Percentiles rank a stretch among this genome's conserved stretches.
Evolutionary conservation across 2,888 invertebrate species (phyloP).

Genomic region (Schrankia costaestrigalis): DNA sequence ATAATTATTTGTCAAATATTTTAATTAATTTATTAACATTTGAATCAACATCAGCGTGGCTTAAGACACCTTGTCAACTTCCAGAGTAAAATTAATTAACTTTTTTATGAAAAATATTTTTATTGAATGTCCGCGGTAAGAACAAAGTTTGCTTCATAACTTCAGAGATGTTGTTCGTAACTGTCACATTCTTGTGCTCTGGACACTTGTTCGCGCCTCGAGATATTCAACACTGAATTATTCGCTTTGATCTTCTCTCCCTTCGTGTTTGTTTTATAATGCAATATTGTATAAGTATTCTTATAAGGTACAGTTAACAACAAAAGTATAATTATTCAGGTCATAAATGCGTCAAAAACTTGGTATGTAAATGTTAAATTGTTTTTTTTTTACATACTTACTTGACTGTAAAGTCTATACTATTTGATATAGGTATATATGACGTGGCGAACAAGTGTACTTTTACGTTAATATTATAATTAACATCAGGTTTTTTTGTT

Average conservation of each 20-base stretch:
- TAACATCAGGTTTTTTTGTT: too few species aligned
- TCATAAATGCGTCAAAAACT: too few species aligned
- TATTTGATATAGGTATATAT: too few species aligned
- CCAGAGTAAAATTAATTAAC: constrained; percentile 28
- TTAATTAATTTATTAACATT: constrained; percentile 26
- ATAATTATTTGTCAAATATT: constrained; percentile 19
- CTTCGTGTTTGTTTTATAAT: constrained; percentile 18
- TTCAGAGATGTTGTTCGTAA: constrained; percentile 20
- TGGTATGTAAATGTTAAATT: too few species aligned
- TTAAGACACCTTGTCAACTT: constrained; percentile 26
- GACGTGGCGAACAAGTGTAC: too few species aligned
- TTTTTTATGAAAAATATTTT: constrained; percentile 17
- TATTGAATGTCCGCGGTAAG: constrained; percentile 8
- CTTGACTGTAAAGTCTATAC: too few species aligned
- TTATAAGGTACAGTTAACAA: too few species aligned
- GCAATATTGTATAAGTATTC: too few species aligned
- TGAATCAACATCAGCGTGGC: constrained; percentile 17
- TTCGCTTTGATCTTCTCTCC: constrained; percentile 28
- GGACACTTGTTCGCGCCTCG: constrained; percentile 24
- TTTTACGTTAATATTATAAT: too few species aligned
- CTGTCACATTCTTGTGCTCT: constrained; percentile 18
- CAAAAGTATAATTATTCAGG: too few species aligned
- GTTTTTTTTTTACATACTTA: too few species aligned
- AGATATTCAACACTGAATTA: constrained; percentile 12
- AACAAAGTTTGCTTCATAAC: constrained; percentile 9